phyloP scores from a whole-genome alignment of 2,797 vertebrate genomes.

The Tauraco hartlaubi region DNA sequence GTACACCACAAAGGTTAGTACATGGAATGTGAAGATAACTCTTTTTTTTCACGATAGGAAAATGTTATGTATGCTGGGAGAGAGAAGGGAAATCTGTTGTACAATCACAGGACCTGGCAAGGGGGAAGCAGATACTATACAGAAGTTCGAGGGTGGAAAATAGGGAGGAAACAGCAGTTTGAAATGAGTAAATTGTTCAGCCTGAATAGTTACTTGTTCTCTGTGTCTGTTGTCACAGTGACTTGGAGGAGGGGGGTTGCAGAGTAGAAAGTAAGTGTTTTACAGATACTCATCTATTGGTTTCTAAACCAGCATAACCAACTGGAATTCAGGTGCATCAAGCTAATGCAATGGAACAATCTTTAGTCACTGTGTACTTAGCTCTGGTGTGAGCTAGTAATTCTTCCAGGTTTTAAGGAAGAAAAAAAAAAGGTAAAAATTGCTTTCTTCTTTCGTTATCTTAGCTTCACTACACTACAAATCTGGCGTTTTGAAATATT shows the following conservation, averaged over 20 bases:
- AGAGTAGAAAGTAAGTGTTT: background rate
- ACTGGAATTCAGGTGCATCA: background rate
- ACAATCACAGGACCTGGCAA: background rate
- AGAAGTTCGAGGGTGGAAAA: background rate
- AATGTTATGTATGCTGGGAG: rapidly evolving
- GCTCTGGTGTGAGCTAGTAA: background rate
- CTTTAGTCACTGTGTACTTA: background rate
- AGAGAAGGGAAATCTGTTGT: background rate
- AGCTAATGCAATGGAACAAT: background rate
- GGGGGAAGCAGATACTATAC: background rate
- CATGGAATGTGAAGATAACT: rapidly evolving
- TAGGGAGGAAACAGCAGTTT: background rate
- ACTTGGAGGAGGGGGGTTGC: background rate
- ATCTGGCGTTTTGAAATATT: background rate
- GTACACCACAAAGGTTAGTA: slow-evolving; percentile 70
- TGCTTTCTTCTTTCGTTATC: background rate
- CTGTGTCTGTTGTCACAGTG: background rate
- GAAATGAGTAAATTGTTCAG: background rate
- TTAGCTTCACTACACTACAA: background rate
- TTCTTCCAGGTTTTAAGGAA: background rate
- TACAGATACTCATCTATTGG: background rate
- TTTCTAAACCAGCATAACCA: background rate
- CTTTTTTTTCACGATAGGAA: background rate
- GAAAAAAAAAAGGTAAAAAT: background rate
- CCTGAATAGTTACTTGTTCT: background rate